These are phyloP conservation scores for Cuculus canorus DNA, from an alignment of 2,797 vertebrate species.

Conservation along the genomic window DNA sequence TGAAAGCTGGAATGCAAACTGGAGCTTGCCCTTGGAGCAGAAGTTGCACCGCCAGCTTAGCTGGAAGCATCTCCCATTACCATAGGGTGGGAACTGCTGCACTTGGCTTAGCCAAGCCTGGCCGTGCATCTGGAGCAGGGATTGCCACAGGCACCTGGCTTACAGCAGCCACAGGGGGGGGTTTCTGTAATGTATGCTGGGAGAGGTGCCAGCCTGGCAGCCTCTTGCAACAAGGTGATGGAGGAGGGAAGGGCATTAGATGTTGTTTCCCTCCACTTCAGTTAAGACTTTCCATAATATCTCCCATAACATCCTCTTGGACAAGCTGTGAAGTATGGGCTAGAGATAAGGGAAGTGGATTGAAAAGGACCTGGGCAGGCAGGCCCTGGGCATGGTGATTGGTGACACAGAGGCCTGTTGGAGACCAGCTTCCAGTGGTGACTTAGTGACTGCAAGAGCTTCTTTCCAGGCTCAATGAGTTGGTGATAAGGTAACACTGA, in stretches of 20 bases:
- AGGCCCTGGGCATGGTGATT: accelerated
- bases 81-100: not conserved
- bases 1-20: not conserved
- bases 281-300: accelerated
- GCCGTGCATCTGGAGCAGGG: no score
- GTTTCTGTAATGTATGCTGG: accelerated
- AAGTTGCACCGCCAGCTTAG: not conserved
- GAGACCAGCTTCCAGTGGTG: not conserved
- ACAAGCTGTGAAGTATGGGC: not conserved
- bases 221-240: not conserved
- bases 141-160: accelerated
- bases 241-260: not conserved
- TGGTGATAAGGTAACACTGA: not conserved
- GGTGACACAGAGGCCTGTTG: not conserved
- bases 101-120: not conserved
- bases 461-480: no score
- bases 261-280: not conserved
- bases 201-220: not conserved
- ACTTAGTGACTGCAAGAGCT: no score
- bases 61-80: not conserved
- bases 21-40: not conserved
- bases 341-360: accelerated
- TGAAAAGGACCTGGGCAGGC: not conserved
- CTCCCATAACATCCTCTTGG: not conserved
- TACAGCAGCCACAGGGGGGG: not conserved